Conservation (phyloP, 2,888 invertebrate genomes). For the Pasiphila rectangulata region DNA sequence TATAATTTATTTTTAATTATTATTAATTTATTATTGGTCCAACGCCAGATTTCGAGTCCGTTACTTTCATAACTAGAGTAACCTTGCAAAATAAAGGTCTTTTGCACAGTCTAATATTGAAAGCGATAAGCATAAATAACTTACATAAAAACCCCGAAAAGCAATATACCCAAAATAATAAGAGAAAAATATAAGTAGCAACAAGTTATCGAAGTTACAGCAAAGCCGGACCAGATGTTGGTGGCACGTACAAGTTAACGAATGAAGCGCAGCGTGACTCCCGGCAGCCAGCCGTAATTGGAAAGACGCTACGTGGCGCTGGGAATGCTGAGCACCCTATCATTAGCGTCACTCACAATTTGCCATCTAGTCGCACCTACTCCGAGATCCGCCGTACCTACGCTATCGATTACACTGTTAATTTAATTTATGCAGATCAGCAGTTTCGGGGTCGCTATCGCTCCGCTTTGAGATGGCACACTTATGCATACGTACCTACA, state of each 20-base stretch:
- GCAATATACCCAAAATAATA: constrained; percentile 30
- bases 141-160: not conserved
- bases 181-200: constrained; percentile 49
- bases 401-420: constrained; percentile 36
- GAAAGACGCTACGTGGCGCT: constrained; percentile 53
- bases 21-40: too few species aligned
- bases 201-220: constrained; percentile 59
- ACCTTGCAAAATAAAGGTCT: too few species aligned
- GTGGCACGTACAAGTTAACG: constrained; percentile 70
- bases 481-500: not conserved
- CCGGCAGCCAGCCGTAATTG: constrained; percentile 61
- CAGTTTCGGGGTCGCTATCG: constrained; percentile 27
- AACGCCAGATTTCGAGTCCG: too few species aligned
- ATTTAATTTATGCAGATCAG: constrained; percentile 37
- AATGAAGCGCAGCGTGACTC: constrained; percentile 71
- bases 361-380: constrained; percentile 41
- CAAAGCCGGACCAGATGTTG: constrained; percentile 64
- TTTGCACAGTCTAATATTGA: not conserved
- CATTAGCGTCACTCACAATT: constrained; percentile 79
- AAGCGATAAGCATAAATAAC: not conserved
- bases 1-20: too few species aligned
- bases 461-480: constrained; percentile 20
- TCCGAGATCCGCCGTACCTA: constrained; percentile 39
- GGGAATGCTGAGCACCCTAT: constrained; percentile 63
- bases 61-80: too few species aligned